phyloP scores from a whole-genome alignment of 2,888 invertebrate species.

The Ommatoiulus sabulosus region DNA sequence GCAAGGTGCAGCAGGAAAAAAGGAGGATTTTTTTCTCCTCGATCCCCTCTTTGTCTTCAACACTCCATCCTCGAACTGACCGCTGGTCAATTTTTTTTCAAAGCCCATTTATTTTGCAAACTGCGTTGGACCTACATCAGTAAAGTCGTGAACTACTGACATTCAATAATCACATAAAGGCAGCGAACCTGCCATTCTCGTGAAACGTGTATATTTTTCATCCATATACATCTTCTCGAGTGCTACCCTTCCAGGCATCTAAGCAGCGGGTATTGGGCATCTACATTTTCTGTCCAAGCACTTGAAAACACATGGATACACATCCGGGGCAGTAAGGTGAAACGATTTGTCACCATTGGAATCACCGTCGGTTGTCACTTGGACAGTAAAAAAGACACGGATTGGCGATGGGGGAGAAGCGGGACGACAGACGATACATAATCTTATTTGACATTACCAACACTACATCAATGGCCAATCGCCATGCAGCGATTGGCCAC shows the following conservation, averaged over 20 bases:
- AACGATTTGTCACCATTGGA: conserved; percentile 19
- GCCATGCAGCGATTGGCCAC: conserved; percentile 3
- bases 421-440: conserved; percentile 19
- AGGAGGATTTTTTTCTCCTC: neutral
- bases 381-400: conserved; percentile 12
- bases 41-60: conserved; percentile 6
- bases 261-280: neutral
- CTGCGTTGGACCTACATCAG: conserved; percentile 12
- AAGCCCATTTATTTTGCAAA: conserved; percentile 10
- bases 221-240: neutral
- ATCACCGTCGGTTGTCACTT: conserved; percentile 3
- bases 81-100: neutral
- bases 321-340: conserved; percentile 19
- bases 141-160: conserved; percentile 19
- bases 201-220: neutral
- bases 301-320: conserved; percentile 19
- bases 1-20: neutral
- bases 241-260: neutral
- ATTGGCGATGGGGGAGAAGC: conserved; percentile 10
- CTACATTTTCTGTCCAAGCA: conserved; percentile 19
- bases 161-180: conserved; percentile 19
- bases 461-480: conserved; percentile 3
- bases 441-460: conserved; percentile 19
- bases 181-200: conserved; percentile 19
- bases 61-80: conserved; percentile 19